These are phyloP conservation scores for Luperina nickerlii DNA, from an alignment of 2,888 invertebrate species.

Conservation along the genomic window DNA sequence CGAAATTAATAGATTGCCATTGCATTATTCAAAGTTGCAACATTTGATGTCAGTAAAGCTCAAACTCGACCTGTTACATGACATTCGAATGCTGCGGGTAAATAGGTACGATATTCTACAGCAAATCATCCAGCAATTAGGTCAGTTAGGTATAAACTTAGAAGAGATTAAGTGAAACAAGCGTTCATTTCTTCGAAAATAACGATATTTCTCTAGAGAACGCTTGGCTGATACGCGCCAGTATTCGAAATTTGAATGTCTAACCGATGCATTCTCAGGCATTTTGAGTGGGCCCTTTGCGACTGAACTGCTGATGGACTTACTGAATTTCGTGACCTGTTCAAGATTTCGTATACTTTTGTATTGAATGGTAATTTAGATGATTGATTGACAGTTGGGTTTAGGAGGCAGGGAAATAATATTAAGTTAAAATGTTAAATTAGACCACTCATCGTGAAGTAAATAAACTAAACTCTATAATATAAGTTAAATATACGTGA, in stretches of 20 bases:
- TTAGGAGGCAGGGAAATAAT: not conserved
- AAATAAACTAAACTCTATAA: not conserved
- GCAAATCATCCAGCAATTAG: not conserved
- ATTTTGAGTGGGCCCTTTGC: slow-evolving; percentile 21
- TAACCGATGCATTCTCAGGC: slow-evolving; percentile 35
- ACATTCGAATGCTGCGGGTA: not conserved
- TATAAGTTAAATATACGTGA: not conserved
- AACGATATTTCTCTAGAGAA: slow-evolving; percentile 27
- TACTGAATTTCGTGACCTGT: slow-evolving; percentile 11
- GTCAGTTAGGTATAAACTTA: not conserved
- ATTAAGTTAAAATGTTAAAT: not conserved
- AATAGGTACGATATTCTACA: slow-evolving; percentile 5
- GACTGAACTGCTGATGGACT: not conserved
- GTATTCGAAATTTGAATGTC: slow-evolving; percentile 45
- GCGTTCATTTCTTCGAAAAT: slow-evolving; percentile 21
- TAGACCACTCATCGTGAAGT: not conserved
- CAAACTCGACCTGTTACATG: not conserved
- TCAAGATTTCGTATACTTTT: slow-evolving; percentile 5
- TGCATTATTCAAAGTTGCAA: not conserved
- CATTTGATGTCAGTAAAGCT: not conserved
- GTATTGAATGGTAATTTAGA: not conserved
- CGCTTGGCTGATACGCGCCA: slow-evolving; percentile 19
- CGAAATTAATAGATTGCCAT: not conserved
- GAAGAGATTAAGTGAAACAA: slow-evolving; percentile 7
- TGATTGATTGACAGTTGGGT: not conserved